Conservation (phyloP, 2,797 vertebrate genomes). For the Delichon dasypus region DNA sequence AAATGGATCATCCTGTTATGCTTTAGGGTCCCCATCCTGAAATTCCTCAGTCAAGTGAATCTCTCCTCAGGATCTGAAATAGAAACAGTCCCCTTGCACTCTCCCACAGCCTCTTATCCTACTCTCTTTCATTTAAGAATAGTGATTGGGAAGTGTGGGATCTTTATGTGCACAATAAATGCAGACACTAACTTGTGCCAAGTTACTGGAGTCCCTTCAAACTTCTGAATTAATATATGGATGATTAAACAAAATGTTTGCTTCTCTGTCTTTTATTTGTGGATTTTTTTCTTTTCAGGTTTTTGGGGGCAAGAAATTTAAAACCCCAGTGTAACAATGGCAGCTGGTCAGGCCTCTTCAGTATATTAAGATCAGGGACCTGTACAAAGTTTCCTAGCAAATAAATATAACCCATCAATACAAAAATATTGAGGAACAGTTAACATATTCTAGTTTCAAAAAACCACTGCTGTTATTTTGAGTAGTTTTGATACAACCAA, state of each 20-base stretch:
- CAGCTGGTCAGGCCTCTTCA: background rate
- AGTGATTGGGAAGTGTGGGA: background rate
- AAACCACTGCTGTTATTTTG: constrained; percentile 75
- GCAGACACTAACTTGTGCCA: background rate
- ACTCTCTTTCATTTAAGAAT: background rate
- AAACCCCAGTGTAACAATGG: background rate
- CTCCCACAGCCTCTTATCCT: background rate
- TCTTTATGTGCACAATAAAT: background rate
- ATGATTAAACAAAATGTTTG: constrained; percentile 51
- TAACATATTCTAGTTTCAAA: constrained; percentile 68
- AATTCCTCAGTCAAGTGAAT: constrained; percentile 4
- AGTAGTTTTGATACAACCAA: constrained; percentile 79
- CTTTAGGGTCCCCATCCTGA: constrained; percentile 36
- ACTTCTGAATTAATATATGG: constrained; percentile 19
- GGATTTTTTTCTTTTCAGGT: background rate
- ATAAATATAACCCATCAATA: constrained; percentile 34
- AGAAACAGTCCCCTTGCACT: background rate
- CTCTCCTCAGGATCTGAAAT: background rate
- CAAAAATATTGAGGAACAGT: constrained; percentile 55
- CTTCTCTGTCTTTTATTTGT: background rate
- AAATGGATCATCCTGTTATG: constrained; percentile 51
- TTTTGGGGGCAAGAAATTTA: background rate
- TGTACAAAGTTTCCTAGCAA: constrained; percentile 61
- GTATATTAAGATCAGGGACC: background rate
- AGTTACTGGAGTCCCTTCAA: constrained; percentile 31